Percentiles rank a stretch among this genome's conserved stretches.
These are phyloP conservation scores for Rhinolophus sinicus DNA, from an alignment of 2,113 vertebrate genomes.

Conservation along the genomic window DNA sequence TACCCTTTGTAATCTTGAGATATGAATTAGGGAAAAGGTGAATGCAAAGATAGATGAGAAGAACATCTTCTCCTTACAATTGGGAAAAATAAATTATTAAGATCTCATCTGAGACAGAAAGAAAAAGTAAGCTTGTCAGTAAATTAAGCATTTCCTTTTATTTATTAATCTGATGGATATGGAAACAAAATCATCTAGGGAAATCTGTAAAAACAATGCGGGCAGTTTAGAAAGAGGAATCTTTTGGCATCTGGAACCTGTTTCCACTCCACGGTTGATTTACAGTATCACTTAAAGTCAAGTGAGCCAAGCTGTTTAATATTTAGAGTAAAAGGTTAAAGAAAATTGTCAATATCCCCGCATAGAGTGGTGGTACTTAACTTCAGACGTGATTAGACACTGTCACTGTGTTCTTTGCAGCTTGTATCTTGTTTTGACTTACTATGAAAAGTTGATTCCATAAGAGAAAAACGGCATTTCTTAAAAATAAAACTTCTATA, in stretches of 20 bases:
- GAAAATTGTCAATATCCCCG: background rate
- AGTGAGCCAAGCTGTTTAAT: background rate
- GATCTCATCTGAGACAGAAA: background rate
- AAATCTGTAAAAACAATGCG: background rate
- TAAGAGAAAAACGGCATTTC: background rate
- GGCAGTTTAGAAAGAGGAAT: background rate
- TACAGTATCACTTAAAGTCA: background rate
- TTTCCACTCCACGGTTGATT: background rate
- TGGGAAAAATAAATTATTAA: background rate
- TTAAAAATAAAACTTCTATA: constrained; percentile 7
- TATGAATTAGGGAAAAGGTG: background rate
- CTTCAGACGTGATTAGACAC: background rate
- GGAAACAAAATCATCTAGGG: background rate
- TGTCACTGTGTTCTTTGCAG: background rate
- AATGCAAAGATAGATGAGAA: background rate
- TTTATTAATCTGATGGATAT: background rate
- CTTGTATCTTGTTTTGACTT: background rate
- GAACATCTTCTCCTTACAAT: background rate
- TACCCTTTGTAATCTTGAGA: background rate
- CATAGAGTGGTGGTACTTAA: background rate
- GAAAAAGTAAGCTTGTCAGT: background rate
- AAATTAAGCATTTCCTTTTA: background rate
- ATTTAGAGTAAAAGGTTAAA: constrained; percentile 11
- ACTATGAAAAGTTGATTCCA: background rate
- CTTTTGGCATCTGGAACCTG: background rate